A percentile compares a stretch with the other conserved stretches of the same genome.
phyloP scores from a whole-genome alignment of 2,113 vertebrate species.

The Eptesicus fuscus region DNA sequence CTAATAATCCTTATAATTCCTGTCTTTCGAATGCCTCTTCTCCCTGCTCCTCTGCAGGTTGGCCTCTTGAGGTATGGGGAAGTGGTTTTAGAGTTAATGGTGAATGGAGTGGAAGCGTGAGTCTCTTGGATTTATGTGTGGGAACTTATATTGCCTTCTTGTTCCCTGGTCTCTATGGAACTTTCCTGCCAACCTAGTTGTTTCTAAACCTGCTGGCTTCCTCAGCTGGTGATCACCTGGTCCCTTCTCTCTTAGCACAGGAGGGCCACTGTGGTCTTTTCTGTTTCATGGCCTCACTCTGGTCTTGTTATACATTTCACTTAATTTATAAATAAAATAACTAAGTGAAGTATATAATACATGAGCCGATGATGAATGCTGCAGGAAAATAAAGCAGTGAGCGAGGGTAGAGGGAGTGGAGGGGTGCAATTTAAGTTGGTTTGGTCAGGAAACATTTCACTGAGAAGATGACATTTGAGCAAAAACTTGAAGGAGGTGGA shows the following conservation, averaged over 20 bases:
- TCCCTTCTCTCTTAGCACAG: neutral
- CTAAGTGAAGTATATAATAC: neutral
- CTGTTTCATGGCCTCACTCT: neutral
- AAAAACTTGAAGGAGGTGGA: neutral
- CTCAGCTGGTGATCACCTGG: neutral
- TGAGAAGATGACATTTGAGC: neutral
- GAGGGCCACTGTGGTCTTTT: neutral
- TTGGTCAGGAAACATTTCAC: neutral
- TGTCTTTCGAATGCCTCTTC: neutral
- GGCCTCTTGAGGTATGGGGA: neutral
- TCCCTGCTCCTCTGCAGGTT: neutral
- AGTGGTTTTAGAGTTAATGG: neutral
- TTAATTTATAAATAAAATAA: neutral
- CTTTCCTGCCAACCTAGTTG: neutral
- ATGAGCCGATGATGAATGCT: neutral
- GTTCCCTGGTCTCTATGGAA: neutral
- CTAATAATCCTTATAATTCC: neutral
- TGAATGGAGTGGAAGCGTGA: neutral
- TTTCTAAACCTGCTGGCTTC: neutral
- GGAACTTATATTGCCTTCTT: neutral
- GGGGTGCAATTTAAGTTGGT: neutral
- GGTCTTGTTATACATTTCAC: neutral
- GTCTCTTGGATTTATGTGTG: neutral
- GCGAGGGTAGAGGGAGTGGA: neutral
- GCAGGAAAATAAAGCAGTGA: neutral